phyloP scores from a whole-genome alignment of 1,140 invertebrate genomes.

The Trichoplusia ni region DNA sequence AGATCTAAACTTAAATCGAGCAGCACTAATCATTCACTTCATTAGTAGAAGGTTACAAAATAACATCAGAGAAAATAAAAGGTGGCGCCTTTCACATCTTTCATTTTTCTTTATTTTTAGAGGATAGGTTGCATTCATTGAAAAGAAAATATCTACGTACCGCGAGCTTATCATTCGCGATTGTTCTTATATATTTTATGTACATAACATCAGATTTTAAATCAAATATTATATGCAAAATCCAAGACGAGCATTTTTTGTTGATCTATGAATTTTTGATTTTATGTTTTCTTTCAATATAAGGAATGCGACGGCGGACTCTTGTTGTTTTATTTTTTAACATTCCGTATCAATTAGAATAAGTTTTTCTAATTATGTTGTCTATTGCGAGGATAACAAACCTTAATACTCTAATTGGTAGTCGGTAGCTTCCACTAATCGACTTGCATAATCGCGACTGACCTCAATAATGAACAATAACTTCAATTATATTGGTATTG shows the following conservation, averaged over 20 bases:
- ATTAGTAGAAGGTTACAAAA: slow-evolving; percentile 60
- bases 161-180: background rate
- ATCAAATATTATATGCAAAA: slow-evolving; percentile 25
- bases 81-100: slow-evolving; percentile 64
- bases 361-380: background rate
- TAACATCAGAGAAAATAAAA: slow-evolving; percentile 50
- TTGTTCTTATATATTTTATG: slow-evolving; percentile 26
- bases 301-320: slow-evolving; percentile 78
- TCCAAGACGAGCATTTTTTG: slow-evolving; percentile 34
- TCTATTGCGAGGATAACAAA: background rate
- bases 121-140: slow-evolving; percentile 79
- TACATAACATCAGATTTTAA: slow-evolving; percentile 14
- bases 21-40: slow-evolving; percentile 59
- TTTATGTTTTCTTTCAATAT: slow-evolving; percentile 77
- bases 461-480: slow-evolving; percentile 12
- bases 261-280: slow-evolving; percentile 32
- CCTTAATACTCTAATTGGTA: background rate
- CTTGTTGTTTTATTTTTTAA: slow-evolving; percentile 63
- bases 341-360: background rate
- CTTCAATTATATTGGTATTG: slow-evolving; percentile 6
- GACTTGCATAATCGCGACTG: slow-evolving; percentile 14
- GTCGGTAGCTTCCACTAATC: slow-evolving; percentile 2
- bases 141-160: slow-evolving; percentile 59
- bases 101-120: slow-evolving; percentile 64
- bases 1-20: slow-evolving; percentile 60